Percentiles rank a stretch among this genome's conserved stretches.
Conservation (phyloP, 2,888 invertebrate species). For the Conchocele bisecta region DNA sequence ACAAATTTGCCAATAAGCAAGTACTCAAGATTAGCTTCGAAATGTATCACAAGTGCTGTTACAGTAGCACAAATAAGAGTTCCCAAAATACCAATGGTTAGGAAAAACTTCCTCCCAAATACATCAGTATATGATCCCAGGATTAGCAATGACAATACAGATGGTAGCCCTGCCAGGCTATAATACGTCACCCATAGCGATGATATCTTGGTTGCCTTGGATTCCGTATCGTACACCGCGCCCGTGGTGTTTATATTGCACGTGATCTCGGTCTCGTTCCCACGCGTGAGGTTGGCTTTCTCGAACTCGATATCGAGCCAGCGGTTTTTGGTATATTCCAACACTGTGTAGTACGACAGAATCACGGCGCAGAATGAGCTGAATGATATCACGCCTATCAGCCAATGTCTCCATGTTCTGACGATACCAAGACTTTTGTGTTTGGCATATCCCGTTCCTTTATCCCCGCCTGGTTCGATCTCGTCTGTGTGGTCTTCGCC, state of each 20-base stretch:
- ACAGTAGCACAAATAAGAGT: slow-evolving; percentile 22
- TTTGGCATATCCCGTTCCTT: no score
- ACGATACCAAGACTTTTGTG: no score
- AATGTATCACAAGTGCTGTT: slow-evolving; percentile 40
- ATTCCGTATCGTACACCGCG: not conserved
- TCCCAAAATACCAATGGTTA: slow-evolving; percentile 39
- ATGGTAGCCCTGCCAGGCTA: slow-evolving; percentile 25
- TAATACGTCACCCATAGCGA: slow-evolving; percentile 19
- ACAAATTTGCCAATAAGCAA: slow-evolving; percentile 38
- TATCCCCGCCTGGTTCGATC: no score
- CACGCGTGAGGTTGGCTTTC: not conserved
- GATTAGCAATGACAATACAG: slow-evolving; percentile 5
- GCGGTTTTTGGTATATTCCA: slow-evolving; percentile 6
- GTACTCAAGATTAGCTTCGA: slow-evolving; percentile 37
- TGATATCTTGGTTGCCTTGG: slow-evolving; percentile 7
- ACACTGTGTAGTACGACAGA: not conserved
- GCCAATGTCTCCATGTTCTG: slow-evolving; percentile 4
- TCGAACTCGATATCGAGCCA: not conserved
- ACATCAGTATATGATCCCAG: slow-evolving; percentile 44
- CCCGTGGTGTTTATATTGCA: slow-evolving; percentile 11
- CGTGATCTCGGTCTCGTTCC: not conserved
- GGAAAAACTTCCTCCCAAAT: slow-evolving; percentile 49
- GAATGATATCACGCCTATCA: not conserved
- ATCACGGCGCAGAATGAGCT: not conserved
- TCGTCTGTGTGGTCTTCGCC: no score